Evolutionary conservation across 2,888 invertebrate species (phyloP), one percentile per base, ranked within the genome.

Genomic region (Hofmannophila pseudospretella): DNA sequence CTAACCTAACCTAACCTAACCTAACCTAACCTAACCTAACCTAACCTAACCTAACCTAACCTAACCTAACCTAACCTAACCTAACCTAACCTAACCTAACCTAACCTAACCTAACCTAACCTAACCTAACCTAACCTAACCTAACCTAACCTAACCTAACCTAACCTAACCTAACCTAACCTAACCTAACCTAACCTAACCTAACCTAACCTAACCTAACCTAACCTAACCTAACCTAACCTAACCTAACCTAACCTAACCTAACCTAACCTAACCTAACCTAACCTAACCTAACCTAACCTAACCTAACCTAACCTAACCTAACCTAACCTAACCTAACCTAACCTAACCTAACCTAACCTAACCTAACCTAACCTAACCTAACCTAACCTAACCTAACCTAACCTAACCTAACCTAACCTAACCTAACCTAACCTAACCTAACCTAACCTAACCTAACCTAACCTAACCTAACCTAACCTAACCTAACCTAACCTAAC

Each of bases 361-460:
- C 42, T 42, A 42, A 42, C 42, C 42, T 42, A 42, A 42, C 42
- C 42, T 42, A 42, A 42, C 42, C 42, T 42, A 42, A 42, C 39
- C 39, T 44, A 44, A 40, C 35, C 38, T 44, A 44, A 44, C 38
- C 40, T 44, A 39, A 34, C 39, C 39, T 32, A 39, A 34, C 29
- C 35, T 35, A 38, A 42, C 39, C 39, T 41, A 41, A 38, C 41
- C 38, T 38, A 36, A 41, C 41, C 38, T 41, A 41, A 38, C 38
- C 38, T 41, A 38, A 38, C 38, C 35, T 38, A 38, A 32, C 34
- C 35, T 30, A 41, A 26, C 29, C 33, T 40, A 39, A 39, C 42
- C 36, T 39, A 39, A 42, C 39, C 36, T 42, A 36, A 36, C 39
- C 36, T 39, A 41, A 37, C 41, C 41, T 38, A 19, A 19, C 19